Conservation (phyloP, 1,140 invertebrate species). For the Papilio polytes region DNA sequence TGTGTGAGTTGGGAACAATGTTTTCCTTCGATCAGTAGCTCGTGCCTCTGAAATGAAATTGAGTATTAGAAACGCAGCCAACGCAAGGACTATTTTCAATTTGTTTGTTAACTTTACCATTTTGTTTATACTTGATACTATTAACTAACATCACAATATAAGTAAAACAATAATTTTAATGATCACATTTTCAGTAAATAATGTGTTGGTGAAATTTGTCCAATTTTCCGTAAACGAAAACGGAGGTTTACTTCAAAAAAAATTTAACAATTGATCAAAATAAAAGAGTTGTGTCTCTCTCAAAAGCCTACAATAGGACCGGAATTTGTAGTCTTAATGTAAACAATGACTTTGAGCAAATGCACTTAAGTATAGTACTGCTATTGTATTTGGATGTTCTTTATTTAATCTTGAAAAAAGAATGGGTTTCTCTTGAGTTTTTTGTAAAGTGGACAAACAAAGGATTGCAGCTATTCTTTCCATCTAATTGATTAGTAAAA, state of each 20-base stretch:
- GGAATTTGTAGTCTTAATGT: background rate
- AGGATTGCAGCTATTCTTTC: background rate
- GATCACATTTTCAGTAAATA: too few species aligned
- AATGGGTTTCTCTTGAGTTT: background rate
- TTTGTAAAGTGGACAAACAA: background rate
- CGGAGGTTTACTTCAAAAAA: too few species aligned
- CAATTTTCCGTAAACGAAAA: too few species aligned
- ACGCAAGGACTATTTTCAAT: constrained; percentile 68
- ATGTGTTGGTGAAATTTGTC: too few species aligned
- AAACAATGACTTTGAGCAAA: background rate
- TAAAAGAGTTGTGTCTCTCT: background rate
- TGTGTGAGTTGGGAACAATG: constrained; percentile 51
- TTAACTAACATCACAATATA: background rate
- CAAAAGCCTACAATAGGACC: background rate
- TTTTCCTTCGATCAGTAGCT: constrained; percentile 78
- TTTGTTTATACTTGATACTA: constrained; percentile 13
- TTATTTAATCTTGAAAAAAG: background rate
- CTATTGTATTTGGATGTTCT: background rate
- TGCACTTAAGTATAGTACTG: background rate
- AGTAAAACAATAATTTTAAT: constrained; percentile 1
- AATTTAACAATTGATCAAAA: background rate
- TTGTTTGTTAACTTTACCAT: constrained; percentile 66
- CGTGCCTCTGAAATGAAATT: constrained; percentile 74
- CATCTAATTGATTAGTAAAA: background rate
- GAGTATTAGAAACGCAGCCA: constrained; percentile 75